These are phyloP conservation scores for Ophion obscuratus DNA, from an alignment of 2,888 invertebrate genomes.

Conservation along the genomic window DNA sequence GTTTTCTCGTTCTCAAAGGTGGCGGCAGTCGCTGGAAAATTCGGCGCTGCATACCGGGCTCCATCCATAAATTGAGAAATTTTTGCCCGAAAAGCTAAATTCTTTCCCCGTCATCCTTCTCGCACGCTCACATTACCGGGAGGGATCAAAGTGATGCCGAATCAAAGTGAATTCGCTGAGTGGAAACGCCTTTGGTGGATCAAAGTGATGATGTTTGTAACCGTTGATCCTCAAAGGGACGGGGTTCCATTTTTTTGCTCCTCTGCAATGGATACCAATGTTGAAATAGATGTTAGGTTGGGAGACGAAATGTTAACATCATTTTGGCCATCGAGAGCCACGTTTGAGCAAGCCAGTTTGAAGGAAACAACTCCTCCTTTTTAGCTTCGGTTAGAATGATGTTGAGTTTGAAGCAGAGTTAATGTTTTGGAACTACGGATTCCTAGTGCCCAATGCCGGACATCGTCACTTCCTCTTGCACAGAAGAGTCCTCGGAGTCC, in stretches of 20 bases:
- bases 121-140: background rate
- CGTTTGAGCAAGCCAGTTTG: no score
- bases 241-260: background rate
- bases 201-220: slow-evolving; percentile 6
- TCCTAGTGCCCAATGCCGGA: no score
- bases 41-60: background rate
- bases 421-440: no score
- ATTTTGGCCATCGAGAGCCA: background rate
- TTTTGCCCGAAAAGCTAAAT: slow-evolving; percentile 12
- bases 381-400: no score
- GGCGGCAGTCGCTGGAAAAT: slow-evolving; percentile 1
- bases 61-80: slow-evolving; percentile 18
- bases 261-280: background rate
- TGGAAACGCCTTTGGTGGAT: background rate
- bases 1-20: slow-evolving; percentile 21
- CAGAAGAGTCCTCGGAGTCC: no score
- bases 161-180: slow-evolving; percentile 7
- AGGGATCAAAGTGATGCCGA: background rate
- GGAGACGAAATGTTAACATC: background rate
- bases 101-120: background rate
- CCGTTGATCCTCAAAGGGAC: background rate
- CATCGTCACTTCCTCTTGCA: no score
- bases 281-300: background rate
- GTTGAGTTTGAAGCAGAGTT: no score
- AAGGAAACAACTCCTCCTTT: no score